A percentile compares a stretch with the other conserved stretches of the same genome.
Evolutionary conservation across 2,888 invertebrate genomes (phyloP).

Genomic region (Dascillus cervinus): DNA sequence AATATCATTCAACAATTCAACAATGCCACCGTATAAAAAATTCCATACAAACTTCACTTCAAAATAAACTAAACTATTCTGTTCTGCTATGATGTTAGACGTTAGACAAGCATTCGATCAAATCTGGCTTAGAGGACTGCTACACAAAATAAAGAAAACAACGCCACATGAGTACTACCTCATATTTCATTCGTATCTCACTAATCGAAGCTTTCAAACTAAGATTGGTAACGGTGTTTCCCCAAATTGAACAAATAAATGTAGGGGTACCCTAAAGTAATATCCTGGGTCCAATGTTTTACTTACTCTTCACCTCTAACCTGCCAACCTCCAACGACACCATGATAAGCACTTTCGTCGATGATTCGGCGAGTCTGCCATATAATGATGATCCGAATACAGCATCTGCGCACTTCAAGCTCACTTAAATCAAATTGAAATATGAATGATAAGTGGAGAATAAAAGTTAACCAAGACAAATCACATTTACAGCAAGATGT

Average conservation of each 20-base stretch:
- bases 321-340: slow-evolving; percentile 2
- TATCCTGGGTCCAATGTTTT: too few species aligned
- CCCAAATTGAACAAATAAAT: slow-evolving; percentile 3
- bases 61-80: slow-evolving; percentile 1
- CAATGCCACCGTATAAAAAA: too few species aligned
- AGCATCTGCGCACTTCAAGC: not conserved
- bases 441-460: too few species aligned
- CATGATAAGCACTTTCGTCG: slow-evolving; percentile 3
- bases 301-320: slow-evolving; percentile 1
- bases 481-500: too few species aligned
- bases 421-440: too few species aligned
- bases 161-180: not conserved
- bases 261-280: slow-evolving; percentile 4
- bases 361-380: slow-evolving; percentile 2
- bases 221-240: slow-evolving; percentile 1
- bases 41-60: slow-evolving; percentile 2
- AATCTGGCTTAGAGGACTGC: slow-evolving; percentile 1
- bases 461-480: not conserved
- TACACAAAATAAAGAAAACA: slow-evolving; percentile 1
- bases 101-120: slow-evolving; percentile 1
- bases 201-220: slow-evolving; percentile 2
- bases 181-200: not conserved
- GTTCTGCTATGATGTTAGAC: slow-evolving; percentile 1
- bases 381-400: not conserved
- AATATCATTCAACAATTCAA: too few species aligned